Conservation (phyloP, 2,797 vertebrate species). For the Rhabdophis nuchalis region DNA sequence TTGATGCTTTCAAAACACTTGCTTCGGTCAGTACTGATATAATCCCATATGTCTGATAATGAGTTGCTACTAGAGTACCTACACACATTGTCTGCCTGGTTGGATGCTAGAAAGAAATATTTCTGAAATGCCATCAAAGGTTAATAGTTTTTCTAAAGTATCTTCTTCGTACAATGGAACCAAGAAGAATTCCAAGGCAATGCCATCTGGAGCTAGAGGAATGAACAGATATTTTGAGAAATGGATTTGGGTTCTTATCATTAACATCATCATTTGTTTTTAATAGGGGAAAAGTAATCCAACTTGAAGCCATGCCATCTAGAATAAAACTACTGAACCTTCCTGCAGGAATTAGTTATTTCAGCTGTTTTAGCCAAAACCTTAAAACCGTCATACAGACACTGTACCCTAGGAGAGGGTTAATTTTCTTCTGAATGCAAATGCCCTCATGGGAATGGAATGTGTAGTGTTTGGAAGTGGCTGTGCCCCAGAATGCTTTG, state of each 20-base stretch:
- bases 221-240: background rate
- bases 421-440: conserved; percentile 61
- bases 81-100: background rate
- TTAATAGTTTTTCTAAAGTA: background rate
- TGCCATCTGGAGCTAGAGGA: background rate
- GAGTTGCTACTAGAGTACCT: background rate
- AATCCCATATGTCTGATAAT: background rate
- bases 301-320: background rate
- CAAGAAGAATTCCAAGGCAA: background rate
- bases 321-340: rapidly evolving
- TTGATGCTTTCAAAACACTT: background rate
- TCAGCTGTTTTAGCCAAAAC: conserved; percentile 48
- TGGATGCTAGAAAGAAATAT: background rate
- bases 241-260: background rate
- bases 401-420: conserved; percentile 70
- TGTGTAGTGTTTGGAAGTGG: conserved; percentile 84
- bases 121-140: background rate
- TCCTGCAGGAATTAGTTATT: conserved; percentile 1
- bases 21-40: background rate
- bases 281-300: background rate
- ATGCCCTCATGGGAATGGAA: conserved; percentile 96
- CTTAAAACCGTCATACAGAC: conserved; percentile 26
- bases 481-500: conserved; percentile 86
- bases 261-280: background rate
- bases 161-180: background rate